These are phyloP conservation scores for Triplophysa yarkandensis DNA, from an alignment of 2,797 vertebrate genomes.

Conservation along the genomic window DNA sequence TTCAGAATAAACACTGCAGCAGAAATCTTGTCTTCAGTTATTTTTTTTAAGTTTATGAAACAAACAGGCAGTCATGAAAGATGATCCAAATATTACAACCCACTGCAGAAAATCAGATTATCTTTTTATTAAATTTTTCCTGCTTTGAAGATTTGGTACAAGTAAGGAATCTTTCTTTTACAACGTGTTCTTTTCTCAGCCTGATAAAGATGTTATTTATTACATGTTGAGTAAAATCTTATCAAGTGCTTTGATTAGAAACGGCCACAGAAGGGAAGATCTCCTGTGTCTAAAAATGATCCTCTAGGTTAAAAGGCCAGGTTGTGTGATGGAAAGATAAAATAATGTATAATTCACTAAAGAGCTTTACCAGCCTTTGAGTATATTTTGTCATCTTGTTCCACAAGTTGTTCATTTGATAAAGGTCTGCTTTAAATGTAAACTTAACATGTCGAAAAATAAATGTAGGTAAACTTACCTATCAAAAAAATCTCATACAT, in stretches of 20 bases:
- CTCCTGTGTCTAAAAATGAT: neutral
- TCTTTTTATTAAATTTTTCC: neutral
- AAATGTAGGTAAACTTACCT: no score
- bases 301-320: neutral
- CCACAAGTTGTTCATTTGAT: neutral
- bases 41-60: constrained; percentile 6
- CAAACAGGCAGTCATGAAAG: no score
- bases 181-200: neutral
- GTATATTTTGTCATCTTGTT: neutral
- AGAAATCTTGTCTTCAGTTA: neutral
- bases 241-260: constrained; percentile 28
- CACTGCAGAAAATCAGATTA: neutral
- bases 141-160: neutral
- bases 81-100: no score
- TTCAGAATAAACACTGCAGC: constrained; percentile 68
- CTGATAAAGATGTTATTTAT: constrained; percentile 16
- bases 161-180: neutral
- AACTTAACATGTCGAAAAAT: no score
- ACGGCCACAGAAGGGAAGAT: neutral
- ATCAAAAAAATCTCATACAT: no score
- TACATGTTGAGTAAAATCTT: constrained; percentile 9
- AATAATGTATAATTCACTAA: neutral
- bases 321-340: neutral
- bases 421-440: neutral
- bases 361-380: neutral